Percentiles rank a stretch among this genome's conserved stretches.
Conservation (phyloP, 2,888 invertebrate species). For the Brachycybe producta region DNA sequence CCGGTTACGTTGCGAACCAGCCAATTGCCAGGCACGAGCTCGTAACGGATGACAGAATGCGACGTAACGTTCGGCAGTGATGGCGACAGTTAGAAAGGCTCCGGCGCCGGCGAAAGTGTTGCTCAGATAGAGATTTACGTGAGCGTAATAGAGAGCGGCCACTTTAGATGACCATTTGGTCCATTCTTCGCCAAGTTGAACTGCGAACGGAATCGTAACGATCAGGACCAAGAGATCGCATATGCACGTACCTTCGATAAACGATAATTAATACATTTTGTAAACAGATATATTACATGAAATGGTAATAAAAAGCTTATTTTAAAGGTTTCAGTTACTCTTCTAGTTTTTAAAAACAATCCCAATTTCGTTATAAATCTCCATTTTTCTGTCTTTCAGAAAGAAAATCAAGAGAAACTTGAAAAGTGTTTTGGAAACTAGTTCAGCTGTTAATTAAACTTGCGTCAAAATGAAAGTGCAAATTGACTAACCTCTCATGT, state of each 20-base stretch:
- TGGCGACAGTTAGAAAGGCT: constrained; percentile 13
- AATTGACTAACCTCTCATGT: constrained; percentile 9
- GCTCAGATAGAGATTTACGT: constrained; percentile 11
- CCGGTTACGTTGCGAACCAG: neutral
- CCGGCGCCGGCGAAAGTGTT: constrained; percentile 9
- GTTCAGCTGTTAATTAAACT: no score
- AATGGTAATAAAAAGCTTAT: no score
- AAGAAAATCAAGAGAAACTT: neutral
- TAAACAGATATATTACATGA: no score
- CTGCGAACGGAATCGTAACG: constrained; percentile 3
- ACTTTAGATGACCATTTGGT: neutral
- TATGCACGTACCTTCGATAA: constrained; percentile 8
- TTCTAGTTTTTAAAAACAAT: no score
- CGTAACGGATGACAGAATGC: constrained; percentile 14
- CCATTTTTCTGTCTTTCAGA: no score
- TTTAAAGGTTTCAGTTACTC: no score
- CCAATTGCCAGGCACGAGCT: constrained; percentile 2
- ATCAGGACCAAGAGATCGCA: constrained; percentile 10
- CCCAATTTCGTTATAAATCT: no score
- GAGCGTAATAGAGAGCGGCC: constrained; percentile 12
- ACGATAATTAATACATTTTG: no score
- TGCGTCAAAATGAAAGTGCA: no score
- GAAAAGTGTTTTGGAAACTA: neutral
- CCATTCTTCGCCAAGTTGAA: constrained; percentile 1
- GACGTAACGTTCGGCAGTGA: constrained; percentile 13